These are phyloP conservation scores for Leptinotarsa lineolata DNA, from an alignment of 1,140 invertebrate species.

Conservation along the genomic window DNA sequence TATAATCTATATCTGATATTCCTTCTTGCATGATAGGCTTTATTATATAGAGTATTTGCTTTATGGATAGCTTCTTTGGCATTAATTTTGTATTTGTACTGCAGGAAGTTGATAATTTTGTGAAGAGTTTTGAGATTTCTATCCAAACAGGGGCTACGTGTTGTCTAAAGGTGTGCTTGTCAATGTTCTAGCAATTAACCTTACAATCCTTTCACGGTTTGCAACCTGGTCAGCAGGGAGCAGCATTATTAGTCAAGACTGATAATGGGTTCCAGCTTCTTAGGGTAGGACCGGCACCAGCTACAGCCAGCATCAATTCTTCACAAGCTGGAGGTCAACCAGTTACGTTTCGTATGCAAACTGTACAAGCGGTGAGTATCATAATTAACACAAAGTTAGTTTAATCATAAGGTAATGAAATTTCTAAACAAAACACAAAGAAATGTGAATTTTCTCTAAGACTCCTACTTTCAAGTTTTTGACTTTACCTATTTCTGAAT, in stretches of 20 bases:
- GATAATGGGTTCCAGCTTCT: slow-evolving; percentile 92
- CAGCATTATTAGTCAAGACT: slow-evolving; percentile 91
- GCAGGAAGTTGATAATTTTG: slow-evolving; percentile 4
- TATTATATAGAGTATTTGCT: too few species aligned
- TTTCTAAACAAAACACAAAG: too few species aligned
- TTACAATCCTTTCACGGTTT: slow-evolving; percentile 82
- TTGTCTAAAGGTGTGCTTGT: slow-evolving; percentile 41
- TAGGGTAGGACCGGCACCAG: slow-evolving; percentile 77
- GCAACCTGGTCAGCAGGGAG: slow-evolving; percentile 80
- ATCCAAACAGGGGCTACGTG: slow-evolving; percentile 17
- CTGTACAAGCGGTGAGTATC: slow-evolving; percentile 62
- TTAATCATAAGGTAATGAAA: too few species aligned
- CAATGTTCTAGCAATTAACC: slow-evolving; percentile 67
- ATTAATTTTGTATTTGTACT: background rate
- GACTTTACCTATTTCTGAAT: too few species aligned
- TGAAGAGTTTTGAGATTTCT: slow-evolving; percentile 22
- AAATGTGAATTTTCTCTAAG: too few species aligned
- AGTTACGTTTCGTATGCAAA: slow-evolving; percentile 62
- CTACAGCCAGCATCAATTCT: slow-evolving; percentile 63
- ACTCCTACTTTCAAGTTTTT: too few species aligned
- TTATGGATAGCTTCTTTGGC: background rate
- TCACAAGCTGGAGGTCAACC: slow-evolving; percentile 57
- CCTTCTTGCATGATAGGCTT: too few species aligned
- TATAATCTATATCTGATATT: too few species aligned
- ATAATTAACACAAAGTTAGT: too few species aligned